These are phyloP conservation scores for Sarcophaga bullata DNA, from an alignment of 1,140 invertebrate species.

Conservation along the genomic window DNA sequence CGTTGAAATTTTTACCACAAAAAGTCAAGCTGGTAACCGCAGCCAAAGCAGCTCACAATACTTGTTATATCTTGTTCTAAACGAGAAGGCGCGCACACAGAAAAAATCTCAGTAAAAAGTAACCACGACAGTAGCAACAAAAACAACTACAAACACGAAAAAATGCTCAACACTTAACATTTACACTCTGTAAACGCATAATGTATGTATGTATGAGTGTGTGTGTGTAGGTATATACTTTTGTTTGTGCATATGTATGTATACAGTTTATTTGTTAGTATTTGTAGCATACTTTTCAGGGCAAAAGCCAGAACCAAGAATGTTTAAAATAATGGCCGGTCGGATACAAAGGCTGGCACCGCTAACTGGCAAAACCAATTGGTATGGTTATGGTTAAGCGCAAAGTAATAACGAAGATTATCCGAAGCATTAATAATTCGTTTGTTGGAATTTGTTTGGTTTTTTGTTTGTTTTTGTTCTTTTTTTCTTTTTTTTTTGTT, in stretches of 20 bases:
- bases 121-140: background rate
- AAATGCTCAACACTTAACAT: constrained; percentile 23
- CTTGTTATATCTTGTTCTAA: no score
- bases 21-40: constrained; percentile 13
- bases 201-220: background rate
- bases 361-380: background rate
- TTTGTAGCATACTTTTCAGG: background rate
- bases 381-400: background rate
- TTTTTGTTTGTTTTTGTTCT: no score
- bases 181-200: constrained; percentile 17
- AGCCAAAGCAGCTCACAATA: background rate
- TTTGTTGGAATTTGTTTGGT: background rate
- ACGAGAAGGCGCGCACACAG: no score
- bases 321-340: background rate
- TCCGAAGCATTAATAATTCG: constrained; percentile 6
- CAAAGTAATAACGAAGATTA: constrained; percentile 35
- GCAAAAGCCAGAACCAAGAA: constrained; percentile 10
- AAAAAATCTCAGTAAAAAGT: no score
- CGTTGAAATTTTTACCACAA: background rate
- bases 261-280: background rate
- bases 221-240: background rate
- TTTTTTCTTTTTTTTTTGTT: no score
- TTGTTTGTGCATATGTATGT: constrained; percentile 16
- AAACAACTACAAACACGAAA: constrained; percentile 8
- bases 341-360: background rate